phyloP scores from a whole-genome alignment of 2,888 invertebrate species.

The Xestia xanthographa region DNA sequence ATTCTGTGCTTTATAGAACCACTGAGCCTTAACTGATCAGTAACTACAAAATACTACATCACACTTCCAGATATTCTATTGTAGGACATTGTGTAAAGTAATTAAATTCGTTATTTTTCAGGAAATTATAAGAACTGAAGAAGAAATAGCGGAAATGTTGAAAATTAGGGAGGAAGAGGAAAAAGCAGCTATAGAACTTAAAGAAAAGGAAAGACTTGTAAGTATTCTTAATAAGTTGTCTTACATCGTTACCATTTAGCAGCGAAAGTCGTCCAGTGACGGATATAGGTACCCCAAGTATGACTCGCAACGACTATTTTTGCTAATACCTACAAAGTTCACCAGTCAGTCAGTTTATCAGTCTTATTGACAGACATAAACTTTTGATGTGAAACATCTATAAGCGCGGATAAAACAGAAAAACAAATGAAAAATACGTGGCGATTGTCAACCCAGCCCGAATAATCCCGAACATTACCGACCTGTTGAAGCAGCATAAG shows the following conservation, averaged over 20 bases:
- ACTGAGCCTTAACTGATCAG: not conserved
- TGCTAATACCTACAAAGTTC: too few species aligned
- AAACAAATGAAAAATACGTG: too few species aligned
- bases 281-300: not conserved
- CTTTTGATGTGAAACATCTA: too few species aligned
- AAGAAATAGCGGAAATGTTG: constrained; percentile 81
- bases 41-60: not conserved
- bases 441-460: too few species aligned
- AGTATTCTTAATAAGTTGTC: constrained; percentile 35
- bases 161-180: constrained; percentile 86
- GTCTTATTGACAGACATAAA: too few species aligned
- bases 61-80: not conserved
- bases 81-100: not conserved
- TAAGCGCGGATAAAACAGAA: too few species aligned
- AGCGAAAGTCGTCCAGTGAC: not conserved
- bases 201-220: constrained; percentile 81
- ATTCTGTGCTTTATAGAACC: not conserved
- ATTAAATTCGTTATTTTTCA: constrained; percentile 51
- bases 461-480: too few species aligned
- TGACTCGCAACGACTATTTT: too few species aligned
- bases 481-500: too few species aligned
- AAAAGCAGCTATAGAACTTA: constrained; percentile 72
- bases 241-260: not conserved
- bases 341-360: too few species aligned
- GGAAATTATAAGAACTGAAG: constrained; percentile 78